phyloP scores from a whole-genome alignment of 2,113 vertebrate genomes.

The Nibea coibor region DNA sequence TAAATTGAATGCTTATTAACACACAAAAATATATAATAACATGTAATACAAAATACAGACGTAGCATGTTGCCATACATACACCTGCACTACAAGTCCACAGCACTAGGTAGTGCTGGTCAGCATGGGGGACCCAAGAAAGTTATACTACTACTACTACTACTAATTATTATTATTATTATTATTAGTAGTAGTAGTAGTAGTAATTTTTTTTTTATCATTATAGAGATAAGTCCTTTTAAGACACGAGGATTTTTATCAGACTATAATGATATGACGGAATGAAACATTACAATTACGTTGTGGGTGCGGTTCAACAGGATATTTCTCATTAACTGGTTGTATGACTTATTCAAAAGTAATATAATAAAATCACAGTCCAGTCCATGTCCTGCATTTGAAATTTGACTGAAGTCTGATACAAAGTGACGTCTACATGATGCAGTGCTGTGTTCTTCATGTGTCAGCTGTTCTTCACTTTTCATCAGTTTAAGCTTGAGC shows the following conservation, averaged over 20 bases:
- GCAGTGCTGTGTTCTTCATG: too few species aligned
- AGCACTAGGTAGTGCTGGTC: conserved; percentile 50
- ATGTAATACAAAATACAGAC: too few species aligned
- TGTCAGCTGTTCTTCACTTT: neutral
- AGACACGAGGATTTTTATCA: neutral
- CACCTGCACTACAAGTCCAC: neutral
- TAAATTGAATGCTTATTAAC: neutral
- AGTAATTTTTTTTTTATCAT: too few species aligned
- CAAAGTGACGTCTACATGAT: too few species aligned
- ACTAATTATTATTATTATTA: too few species aligned
- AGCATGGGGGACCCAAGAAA: neutral
- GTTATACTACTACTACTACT: neutral
- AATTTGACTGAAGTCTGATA: neutral
- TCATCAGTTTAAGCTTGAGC: neutral
- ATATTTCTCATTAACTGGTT: neutral
- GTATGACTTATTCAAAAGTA: neutral
- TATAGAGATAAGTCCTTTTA: neutral
- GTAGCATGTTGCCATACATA: neutral
- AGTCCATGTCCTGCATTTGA: neutral
- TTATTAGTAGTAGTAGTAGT: too few species aligned
- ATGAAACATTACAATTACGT: neutral
- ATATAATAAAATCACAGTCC: neutral
- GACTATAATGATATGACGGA: neutral
- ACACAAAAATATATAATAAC: too few species aligned
- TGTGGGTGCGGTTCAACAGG: neutral